Percentiles rank a stretch among this genome's conserved stretches.
These are phyloP conservation scores for Eulemur mongoz DNA, from an alignment of 2,797 vertebrate species.

Conservation along the genomic window DNA sequence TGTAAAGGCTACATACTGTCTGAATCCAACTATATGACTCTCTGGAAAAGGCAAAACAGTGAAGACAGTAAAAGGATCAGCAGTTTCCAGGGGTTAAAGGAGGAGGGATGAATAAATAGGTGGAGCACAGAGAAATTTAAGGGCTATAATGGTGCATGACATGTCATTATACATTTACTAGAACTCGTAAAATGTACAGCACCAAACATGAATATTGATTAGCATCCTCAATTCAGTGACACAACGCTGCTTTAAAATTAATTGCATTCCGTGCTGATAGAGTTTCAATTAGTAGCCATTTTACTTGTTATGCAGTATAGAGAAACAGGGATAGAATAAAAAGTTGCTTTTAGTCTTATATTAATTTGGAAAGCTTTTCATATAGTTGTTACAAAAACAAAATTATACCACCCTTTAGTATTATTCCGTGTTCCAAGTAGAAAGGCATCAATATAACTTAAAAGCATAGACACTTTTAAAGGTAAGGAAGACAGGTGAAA, in stretches of 20 bases:
- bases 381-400: neutral
- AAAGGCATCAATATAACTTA: neutral
- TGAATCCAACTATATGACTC: neutral
- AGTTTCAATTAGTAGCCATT: neutral
- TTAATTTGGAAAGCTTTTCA: neutral
- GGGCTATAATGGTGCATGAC: neutral
- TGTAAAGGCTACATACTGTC: neutral
- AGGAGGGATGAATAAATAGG: too few species aligned
- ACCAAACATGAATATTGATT: neutral
- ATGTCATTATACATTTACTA: neutral
- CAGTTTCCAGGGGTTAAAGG: accelerated
- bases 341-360: neutral
- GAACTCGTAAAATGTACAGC: neutral
- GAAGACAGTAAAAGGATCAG: neutral
- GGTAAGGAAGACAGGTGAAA: neutral
- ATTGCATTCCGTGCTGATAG: neutral
- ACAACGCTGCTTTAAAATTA: neutral
- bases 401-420: neutral
- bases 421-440: neutral
- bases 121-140: neutral
- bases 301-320: neutral
- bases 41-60: neutral
- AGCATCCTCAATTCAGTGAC: neutral
- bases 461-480: neutral
- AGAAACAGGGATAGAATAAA: neutral